Conservation (phyloP, 2,113 vertebrate genomes). For the Puma concolor region DNA sequence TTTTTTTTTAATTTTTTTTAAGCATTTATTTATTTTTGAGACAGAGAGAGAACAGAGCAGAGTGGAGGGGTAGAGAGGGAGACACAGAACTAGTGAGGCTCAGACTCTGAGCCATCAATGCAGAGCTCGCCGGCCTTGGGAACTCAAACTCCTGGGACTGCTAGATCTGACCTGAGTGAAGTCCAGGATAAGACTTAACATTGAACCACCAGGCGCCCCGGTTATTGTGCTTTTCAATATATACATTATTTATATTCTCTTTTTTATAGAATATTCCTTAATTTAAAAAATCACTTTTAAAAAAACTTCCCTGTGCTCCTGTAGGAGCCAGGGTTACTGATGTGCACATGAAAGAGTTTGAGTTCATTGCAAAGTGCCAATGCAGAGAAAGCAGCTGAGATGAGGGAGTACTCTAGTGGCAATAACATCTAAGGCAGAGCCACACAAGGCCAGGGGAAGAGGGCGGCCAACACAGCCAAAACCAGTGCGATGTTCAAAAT, state of each 20-base stretch:
- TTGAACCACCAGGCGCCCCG: too few species aligned
- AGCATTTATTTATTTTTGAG: too few species aligned
- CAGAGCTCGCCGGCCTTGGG: too few species aligned
- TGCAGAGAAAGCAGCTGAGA: background rate
- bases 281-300: background rate
- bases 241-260: background rate
- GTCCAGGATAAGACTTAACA: too few species aligned
- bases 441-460: background rate
- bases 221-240: background rate
- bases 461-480: accelerated
- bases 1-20: too few species aligned
- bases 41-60: too few species aligned
- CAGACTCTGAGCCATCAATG: too few species aligned
- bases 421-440: background rate
- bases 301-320: background rate
- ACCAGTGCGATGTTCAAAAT: background rate
- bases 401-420: background rate
- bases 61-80: too few species aligned
- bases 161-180: too few species aligned
- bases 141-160: too few species aligned
- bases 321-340: background rate
- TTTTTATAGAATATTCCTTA: background rate
- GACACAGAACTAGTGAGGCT: too few species aligned
- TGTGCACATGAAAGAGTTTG: background rate
- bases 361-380: background rate